phyloP scores from a whole-genome alignment of 2,888 invertebrate genomes.

The Caenorhabditis sp. region DNA sequence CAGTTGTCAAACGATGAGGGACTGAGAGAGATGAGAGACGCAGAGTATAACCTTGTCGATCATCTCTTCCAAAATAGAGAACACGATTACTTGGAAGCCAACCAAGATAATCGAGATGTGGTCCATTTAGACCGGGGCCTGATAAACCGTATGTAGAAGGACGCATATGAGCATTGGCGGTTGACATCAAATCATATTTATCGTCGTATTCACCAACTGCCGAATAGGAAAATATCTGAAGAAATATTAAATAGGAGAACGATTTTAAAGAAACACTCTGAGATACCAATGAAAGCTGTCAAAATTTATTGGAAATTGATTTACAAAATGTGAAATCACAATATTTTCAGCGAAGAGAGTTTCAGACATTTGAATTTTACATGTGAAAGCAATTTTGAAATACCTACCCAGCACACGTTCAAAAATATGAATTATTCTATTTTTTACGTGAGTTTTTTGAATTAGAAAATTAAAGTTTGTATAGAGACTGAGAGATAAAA shows the following conservation, averaged over 20 bases:
- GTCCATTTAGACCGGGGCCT: conserved; percentile 68
- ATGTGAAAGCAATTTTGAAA: too few species aligned
- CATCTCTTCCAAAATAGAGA: conserved; percentile 65
- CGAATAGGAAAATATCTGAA: conserved; percentile 65
- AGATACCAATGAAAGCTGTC: too few species aligned
- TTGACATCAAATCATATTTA: conserved; percentile 69
- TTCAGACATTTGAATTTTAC: too few species aligned
- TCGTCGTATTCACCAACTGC: conserved; percentile 68
- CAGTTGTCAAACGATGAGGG: conserved; percentile 53
- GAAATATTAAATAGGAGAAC: not conserved
- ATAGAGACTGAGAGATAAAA: too few species aligned
- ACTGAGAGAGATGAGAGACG: conserved; percentile 62
- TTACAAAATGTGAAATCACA: too few species aligned
- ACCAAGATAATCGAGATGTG: conserved; percentile 69
- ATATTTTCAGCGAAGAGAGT: too few species aligned
- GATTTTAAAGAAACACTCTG: too few species aligned
- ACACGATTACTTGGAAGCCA: conserved; percentile 68
- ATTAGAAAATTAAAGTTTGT: too few species aligned
- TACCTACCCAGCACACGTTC: too few species aligned
- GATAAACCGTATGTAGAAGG: conserved; percentile 62
- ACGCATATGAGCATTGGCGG: conserved; percentile 61
- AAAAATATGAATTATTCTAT: too few species aligned
- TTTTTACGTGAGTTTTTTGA: too few species aligned
- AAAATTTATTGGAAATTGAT: too few species aligned
- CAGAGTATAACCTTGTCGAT: conserved; percentile 60